A percentile compares a stretch with the other conserved stretches of the same genome.
These are phyloP conservation scores for Protonemura montana DNA, from an alignment of 2,888 invertebrate genomes.

Conservation along the genomic window DNA sequence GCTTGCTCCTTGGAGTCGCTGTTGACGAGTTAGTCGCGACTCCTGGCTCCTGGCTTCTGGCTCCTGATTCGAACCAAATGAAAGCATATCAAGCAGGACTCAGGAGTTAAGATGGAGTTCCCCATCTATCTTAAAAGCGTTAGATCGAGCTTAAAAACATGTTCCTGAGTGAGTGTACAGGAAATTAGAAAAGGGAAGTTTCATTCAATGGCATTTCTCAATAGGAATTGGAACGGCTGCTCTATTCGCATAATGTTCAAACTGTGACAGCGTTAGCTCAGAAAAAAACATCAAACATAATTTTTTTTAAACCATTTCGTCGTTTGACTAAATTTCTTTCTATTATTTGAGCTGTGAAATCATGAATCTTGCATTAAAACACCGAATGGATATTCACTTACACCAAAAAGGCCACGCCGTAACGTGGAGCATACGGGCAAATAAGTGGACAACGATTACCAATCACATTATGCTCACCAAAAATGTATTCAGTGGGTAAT, in stretches of 20 bases:
- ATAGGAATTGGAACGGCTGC: slow-evolving; percentile 26
- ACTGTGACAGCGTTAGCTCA: not conserved
- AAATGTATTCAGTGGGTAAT: not conserved
- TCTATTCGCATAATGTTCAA: not conserved
- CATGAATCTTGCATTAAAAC: too few relatives aligned
- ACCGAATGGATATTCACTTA: too few relatives aligned
- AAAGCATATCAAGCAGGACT: too few relatives aligned
- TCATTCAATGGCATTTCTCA: slow-evolving; percentile 29
- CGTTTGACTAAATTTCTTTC: too few relatives aligned
- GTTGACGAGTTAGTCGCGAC: not conserved
- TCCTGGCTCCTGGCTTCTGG: not conserved
- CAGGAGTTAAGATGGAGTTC: not conserved
- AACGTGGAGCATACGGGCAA: too few relatives aligned
- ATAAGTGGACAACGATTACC: too few relatives aligned
- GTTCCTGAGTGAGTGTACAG: slow-evolving; percentile 33
- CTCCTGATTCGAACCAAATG: too few relatives aligned
- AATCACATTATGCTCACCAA: not conserved
- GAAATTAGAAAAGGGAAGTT: slow-evolving; percentile 33
- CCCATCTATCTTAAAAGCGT: slow-evolving; percentile 23
- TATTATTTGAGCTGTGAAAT: too few relatives aligned
- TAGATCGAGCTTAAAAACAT: slow-evolving; percentile 31
- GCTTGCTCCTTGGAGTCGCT: not conserved
- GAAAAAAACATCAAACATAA: too few relatives aligned
- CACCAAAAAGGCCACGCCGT: too few relatives aligned
- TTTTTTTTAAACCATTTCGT: too few relatives aligned